Percentiles rank a stretch among this genome's conserved stretches.
Evolutionary conservation across 1,140 invertebrate genomes (phyloP).

Genomic region (Panulirus ornatus): DNA sequence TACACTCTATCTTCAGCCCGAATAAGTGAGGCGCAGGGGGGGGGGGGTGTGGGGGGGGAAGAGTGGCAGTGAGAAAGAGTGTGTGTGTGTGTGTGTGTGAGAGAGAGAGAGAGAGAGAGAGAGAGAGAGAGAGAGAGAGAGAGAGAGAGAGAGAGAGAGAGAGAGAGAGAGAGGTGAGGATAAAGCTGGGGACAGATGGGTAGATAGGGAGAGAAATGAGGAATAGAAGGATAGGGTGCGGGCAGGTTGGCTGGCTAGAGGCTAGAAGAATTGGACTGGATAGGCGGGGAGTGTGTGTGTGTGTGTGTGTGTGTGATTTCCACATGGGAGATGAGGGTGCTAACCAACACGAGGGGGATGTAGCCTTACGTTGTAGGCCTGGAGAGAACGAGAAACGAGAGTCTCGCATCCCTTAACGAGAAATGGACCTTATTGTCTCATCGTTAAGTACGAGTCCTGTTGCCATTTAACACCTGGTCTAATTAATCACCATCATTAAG

Average conservation of each 20-base stretch:
- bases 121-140: neutral
- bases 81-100: conserved; percentile 42
- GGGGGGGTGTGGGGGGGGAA: neutral
- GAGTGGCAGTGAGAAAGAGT: conserved; percentile 14
- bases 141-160: conserved; percentile 53
- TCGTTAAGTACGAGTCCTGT: too few species aligned
- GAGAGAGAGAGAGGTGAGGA: too few species aligned
- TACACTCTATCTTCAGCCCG: too few species aligned
- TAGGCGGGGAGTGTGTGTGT: neutral
- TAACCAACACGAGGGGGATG: too few species aligned
- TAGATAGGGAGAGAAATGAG: neutral
- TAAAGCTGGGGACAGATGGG: conserved; percentile 2
- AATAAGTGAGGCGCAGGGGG: neutral
- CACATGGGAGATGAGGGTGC: too few species aligned
- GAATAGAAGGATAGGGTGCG: neutral
- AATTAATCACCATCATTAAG: too few species aligned
- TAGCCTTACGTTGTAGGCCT: too few species aligned
- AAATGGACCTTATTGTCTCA: too few species aligned
- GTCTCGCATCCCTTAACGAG: too few species aligned
- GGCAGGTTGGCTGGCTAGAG: neutral
- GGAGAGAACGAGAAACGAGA: too few species aligned
- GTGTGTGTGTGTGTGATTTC: too few species aligned
- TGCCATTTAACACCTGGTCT: too few species aligned
- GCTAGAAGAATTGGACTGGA: neutral
- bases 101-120: conserved; percentile 29